Base-by-base conservation (phyloP, 2,797 vertebrate genomes). In the Lepidocolaptes lacrymiger region DNA sequence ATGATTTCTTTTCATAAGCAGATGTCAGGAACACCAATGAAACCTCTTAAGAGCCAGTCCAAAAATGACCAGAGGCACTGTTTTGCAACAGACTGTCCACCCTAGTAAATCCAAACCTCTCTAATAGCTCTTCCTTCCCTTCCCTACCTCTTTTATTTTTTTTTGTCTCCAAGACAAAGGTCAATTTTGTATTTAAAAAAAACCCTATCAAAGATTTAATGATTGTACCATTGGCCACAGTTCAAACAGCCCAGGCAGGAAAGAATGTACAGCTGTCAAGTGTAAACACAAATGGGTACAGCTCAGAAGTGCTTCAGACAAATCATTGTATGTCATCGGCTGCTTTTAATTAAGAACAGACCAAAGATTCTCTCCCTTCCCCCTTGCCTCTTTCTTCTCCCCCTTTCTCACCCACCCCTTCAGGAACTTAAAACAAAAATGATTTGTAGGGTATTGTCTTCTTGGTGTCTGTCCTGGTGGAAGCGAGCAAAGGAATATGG, bases 191-290 rank as follows among this genome's bases (percentile, higher is more conserved):
- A 55, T 92, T 96, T 90, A 88, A 95, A 91, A 89, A 89, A 11
- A 71, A 26, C 82, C 67, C 87, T 96, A 93, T 84, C 92, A 78
- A 88, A 97, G 96, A 93, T 97, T 97, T 94, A 95, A 58, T 6
- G 95, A 97, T 89, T 91, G 93, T 80, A 72, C 85, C 59, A 12
- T 46, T 98, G 97, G 97, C 97, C 59, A 2, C 19, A 96, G 97
- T 98, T 98, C 97, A 98, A 92, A 97, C 96, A 85, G 8, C 91
- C 76, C 81, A 92, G 94, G 95, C 94, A 96, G 91, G 93, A 95
- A 98, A 79, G 97, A 97, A 97, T 94, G 96, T 94, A 81, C 97
- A 98, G 97, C 97, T 98, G 97, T 97, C 95, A 83, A 95, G 92
- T 64, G 94, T 82, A 95, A 97, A 94, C 94, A 96, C 89, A 78